Percentiles rank a stretch among this genome's conserved stretches.
Evolutionary conservation across 1,140 invertebrate species (phyloP).

Genomic region (Cepaea nemoralis): DNA sequence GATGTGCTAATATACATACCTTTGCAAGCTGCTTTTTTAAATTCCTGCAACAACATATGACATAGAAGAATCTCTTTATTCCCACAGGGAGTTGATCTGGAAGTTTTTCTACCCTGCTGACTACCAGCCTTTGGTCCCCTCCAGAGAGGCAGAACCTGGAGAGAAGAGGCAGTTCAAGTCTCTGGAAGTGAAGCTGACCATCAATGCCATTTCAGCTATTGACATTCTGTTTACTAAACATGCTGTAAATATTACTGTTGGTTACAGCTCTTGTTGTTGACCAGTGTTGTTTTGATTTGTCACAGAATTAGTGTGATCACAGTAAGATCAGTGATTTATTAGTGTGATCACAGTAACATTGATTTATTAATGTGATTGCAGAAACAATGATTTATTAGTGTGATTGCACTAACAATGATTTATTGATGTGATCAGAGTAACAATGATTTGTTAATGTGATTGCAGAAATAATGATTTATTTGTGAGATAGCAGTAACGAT

Average conservation of each 20-base stretch:
- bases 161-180: constrained; percentile 89
- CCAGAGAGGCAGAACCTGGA: constrained; percentile 76
- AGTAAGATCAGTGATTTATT: neutral
- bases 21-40: no score
- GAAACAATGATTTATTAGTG: no score
- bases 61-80: no score
- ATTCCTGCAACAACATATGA: no score
- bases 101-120: constrained; percentile 92
- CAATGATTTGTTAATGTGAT: no score
- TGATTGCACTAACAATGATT: no score
- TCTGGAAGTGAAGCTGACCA: constrained; percentile 92
- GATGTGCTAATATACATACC: no score
- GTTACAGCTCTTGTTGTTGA: neutral
- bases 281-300: neutral
- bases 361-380: no score
- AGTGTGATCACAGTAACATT: no score
- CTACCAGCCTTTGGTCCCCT: constrained; percentile 69
- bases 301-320: neutral
- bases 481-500: no score
- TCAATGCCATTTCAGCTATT: constrained; percentile 90
- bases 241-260: constrained; percentile 75
- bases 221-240: constrained; percentile 97
- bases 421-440: no score
- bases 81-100: constrained; percentile 84
- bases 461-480: no score